Evolutionary conservation across 2,797 vertebrate species (phyloP), one percentile per base, ranked within the genome.

Genomic region (Hippocampus kuda): DNA sequence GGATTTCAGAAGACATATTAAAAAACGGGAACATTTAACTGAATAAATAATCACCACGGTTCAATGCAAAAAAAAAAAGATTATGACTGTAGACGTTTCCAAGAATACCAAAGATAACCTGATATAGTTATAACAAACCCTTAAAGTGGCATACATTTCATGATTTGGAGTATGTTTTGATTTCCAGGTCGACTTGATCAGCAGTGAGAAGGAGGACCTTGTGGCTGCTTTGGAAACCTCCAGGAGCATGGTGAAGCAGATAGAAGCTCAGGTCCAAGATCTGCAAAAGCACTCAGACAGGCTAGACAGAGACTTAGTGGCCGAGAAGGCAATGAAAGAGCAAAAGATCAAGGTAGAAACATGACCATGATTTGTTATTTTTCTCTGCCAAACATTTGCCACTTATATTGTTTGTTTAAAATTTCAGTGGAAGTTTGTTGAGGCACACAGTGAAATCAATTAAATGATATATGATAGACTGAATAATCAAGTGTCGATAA

Each of bases 311-410:
- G 95, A 98, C 59, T 84, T 98, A 26, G 89, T 95, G 84, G 82
- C 91, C 27, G 95, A 97, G 84, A 93, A 88, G 79, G 80, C 92
- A 71, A 81, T 95, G 60, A 97, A 92, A 81, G 95, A 99, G 30
- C 95, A 97, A 80, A 97, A 94, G 79, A 88, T 89, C 18, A 97
- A 95, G 94, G 97, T 98, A 91, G 69, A 70, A 44, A 70, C 18
- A 51, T 34, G 22, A 10, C 18, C 24, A 20, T 20, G 48, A n/a
- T 24, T 26, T 46, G 3, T 62, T n/a, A n/a, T n/a, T 34, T 11
- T 46, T 41, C 34, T 42, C 2, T 13, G 61, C 22, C n/a, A 56
- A 56, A 56, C 53, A 56, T 24, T 11, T 56, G 53, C 3, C 53
- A 56, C n/a, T 56, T 56, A 24, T 56, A 38, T 38, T 38, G 11